Percentiles rank a stretch among this genome's conserved stretches.
These are phyloP conservation scores for Acanthaster planci DNA, from an alignment of 35 echinoderm and acorn worm species.

Conservation along the genomic window DNA sequence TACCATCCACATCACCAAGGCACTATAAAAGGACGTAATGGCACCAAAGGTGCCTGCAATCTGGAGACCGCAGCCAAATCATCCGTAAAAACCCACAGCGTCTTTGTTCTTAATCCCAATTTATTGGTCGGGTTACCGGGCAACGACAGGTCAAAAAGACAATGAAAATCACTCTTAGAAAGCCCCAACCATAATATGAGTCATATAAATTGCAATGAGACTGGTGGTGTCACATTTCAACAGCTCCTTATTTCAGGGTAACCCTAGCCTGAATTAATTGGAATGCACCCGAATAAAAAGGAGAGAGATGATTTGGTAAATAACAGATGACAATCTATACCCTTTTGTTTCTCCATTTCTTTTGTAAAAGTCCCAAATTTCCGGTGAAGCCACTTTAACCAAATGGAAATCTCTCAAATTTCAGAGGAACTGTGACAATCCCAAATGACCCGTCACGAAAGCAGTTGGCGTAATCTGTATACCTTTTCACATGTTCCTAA, in stretches of 20 bases:
- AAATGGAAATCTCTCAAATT: conserved; percentile 8
- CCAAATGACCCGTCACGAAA: not conserved
- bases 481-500: no score
- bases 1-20: not conserved
- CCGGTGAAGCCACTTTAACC: not conserved
- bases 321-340: not conserved
- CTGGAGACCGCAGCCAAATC: not conserved
- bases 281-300: conserved; percentile 5
- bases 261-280: not conserved
- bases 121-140: conserved; percentile 6
- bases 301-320: not conserved
- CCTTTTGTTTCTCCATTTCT: not conserved
- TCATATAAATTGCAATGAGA: conserved; percentile 12
- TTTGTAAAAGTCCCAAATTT: not conserved
- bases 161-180: not conserved
- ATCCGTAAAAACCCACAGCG: not conserved
- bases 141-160: conserved; percentile 10
- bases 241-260: not conserved
- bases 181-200: not conserved
- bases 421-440: not conserved
- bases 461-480: conserved; percentile 1
- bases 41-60: not conserved
- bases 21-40: not conserved
- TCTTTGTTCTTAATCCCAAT: conserved; percentile 11
- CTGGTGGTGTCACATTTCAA: not conserved